These are phyloP conservation scores for Drosophila sp. DNA, from an alignment of 1,140 invertebrate species.

Conservation along the genomic window DNA sequence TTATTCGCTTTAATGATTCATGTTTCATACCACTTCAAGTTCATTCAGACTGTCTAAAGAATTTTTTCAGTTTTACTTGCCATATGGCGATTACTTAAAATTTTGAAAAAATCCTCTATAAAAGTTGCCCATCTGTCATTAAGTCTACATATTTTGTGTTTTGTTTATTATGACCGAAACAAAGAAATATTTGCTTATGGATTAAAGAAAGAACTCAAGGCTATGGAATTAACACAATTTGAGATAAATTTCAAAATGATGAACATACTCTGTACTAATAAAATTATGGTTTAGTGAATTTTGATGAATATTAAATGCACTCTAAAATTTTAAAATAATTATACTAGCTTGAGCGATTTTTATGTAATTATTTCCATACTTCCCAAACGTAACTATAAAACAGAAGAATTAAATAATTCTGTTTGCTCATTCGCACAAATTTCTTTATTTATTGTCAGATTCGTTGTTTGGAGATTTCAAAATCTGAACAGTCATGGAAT, in stretches of 20 bases:
- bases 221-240: slow-evolving; percentile 26
- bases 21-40: too few species aligned
- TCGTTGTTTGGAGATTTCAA: background rate
- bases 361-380: too few species aligned
- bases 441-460: background rate
- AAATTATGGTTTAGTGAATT: too few species aligned
- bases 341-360: too few species aligned
- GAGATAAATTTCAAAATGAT: slow-evolving; percentile 19
- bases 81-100: slow-evolving; percentile 39
- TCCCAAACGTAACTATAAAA: too few species aligned
- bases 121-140: slow-evolving; percentile 42
- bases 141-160: slow-evolving; percentile 21
- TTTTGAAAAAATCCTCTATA: slow-evolving; percentile 3
- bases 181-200: background rate
- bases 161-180: slow-evolving; percentile 10
- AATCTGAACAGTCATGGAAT: slow-evolving; percentile 15
- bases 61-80: background rate
- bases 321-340: too few species aligned
- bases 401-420: too few species aligned
- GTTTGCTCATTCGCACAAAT: too few species aligned
- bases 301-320: too few species aligned
- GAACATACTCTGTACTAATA: too few species aligned
- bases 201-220: slow-evolving; percentile 20
- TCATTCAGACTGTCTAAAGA: background rate
- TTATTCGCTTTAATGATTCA: background rate